Evolutionary conservation across 1,140 invertebrate species (phyloP).

Genomic region (Rhyacophila brunnea): DNA sequence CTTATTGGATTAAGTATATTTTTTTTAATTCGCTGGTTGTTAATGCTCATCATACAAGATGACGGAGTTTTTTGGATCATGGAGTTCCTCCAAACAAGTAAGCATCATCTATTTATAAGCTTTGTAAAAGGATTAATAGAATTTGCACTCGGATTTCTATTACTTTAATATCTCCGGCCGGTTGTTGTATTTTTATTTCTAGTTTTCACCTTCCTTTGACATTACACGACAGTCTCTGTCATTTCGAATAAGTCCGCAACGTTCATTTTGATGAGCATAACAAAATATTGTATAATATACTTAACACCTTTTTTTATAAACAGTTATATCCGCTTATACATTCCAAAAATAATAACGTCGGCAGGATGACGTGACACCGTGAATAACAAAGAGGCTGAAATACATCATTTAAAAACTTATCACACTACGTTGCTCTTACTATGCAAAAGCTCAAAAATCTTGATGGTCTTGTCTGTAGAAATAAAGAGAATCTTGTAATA

Average conservation of each 20-base stretch:
- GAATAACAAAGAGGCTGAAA: conserved; percentile 9
- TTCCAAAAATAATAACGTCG: conserved; percentile 12
- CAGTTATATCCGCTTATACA: conserved; percentile 7
- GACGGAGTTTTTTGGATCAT: conserved; percentile 37
- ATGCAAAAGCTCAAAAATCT: too few species aligned
- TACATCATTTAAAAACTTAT: too few species aligned
- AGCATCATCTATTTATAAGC: neutral
- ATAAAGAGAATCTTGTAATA: too few species aligned
- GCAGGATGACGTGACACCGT: conserved; percentile 2
- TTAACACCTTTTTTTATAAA: conserved; percentile 6
- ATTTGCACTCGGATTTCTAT: too few species aligned
- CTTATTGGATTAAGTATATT: neutral
- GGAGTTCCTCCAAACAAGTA: conserved; percentile 30
- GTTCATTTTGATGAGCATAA: neutral
- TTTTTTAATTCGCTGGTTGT: neutral
- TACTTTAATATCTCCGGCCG: too few species aligned
- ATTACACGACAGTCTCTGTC: neutral
- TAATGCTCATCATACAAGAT: conserved; percentile 14
- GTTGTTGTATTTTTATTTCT: neutral
- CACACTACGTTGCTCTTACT: too few species aligned
- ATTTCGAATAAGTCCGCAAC: neutral
- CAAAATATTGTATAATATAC: conserved; percentile 10
- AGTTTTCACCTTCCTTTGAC: conserved; percentile 6
- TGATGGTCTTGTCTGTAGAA: too few species aligned
- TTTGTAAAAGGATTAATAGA: neutral